Evolutionary conservation across 2,888 invertebrate genomes (phyloP).

Genomic region (Cosmia trapezina): DNA sequence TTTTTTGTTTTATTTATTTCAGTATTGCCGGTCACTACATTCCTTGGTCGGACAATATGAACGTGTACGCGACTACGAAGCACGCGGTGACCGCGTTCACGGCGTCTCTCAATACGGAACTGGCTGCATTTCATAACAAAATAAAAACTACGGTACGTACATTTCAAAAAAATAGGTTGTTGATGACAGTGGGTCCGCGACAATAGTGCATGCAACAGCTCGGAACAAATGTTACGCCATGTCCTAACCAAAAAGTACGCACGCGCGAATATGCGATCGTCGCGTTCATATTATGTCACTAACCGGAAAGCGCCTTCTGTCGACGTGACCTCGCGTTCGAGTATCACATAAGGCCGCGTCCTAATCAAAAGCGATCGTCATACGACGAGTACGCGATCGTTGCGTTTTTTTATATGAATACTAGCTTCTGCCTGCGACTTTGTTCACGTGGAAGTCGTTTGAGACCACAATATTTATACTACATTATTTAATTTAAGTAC

Average conservation of each 20-base stretch:
- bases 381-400: too few species aligned
- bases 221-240: not conserved
- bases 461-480: too few species aligned
- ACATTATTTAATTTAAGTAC: too few species aligned
- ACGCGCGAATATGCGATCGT: not conserved
- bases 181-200: not conserved
- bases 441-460: too few species aligned
- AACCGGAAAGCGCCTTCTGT: not conserved
- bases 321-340: not conserved
- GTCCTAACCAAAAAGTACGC: not conserved
- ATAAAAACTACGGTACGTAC: conserved; percentile 80
- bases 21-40: conserved; percentile 82
- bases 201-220: not conserved
- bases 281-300: not conserved
- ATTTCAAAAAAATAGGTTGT: too few species aligned
- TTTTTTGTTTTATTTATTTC: not conserved
- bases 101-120: conserved; percentile 87
- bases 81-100: conserved; percentile 89
- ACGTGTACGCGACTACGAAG: conserved; percentile 90
- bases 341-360: too few species aligned
- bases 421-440: too few species aligned
- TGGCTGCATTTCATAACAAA: conserved; percentile 81
- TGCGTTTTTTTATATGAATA: too few species aligned
- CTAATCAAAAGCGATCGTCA: not conserved
- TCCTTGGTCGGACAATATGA: conserved; percentile 75